Evolutionary conservation across 2,797 vertebrate species (phyloP).

Genomic region (Lycodopsis pacificus): DNA sequence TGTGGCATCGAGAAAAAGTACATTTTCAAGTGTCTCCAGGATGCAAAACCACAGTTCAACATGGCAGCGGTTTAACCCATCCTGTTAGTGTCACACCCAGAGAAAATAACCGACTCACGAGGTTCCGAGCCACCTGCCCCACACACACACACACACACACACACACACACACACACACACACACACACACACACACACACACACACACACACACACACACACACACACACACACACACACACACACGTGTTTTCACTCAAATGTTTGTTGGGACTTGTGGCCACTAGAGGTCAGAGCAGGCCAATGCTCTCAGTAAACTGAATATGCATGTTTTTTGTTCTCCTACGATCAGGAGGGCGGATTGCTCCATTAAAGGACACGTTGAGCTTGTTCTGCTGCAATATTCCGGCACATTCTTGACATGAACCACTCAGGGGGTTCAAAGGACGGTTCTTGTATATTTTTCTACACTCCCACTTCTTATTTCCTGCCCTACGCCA

Average conservation of each 20-base stretch:
- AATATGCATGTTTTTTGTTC: background rate
- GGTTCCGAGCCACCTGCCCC: background rate
- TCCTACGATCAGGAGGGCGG: background rate
- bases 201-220: too few relatives aligned
- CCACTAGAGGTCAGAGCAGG: slow-evolving; percentile 73
- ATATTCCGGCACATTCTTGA: slow-evolving; percentile 29
- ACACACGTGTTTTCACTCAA: background rate
- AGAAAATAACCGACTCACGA: background rate
- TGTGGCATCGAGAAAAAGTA: background rate
- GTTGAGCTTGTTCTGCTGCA: slow-evolving; percentile 13
- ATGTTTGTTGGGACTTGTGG: background rate
- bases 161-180: background rate
- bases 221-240: background rate
- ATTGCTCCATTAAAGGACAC: slow-evolving; percentile 19
- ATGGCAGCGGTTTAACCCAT: background rate
- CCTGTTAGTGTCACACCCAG: background rate
- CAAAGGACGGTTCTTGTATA: background rate
- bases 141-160: background rate
- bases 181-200: background rate
- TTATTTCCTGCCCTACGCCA: slow-evolving; percentile 36
- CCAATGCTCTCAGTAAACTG: background rate
- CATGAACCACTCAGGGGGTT: background rate
- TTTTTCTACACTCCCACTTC: slow-evolving; percentile 35
- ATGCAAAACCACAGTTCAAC: background rate
- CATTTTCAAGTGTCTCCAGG: background rate